Conservation (phyloP, 2,797 vertebrate genomes). For the Enteromius thamalakanensis region DNA sequence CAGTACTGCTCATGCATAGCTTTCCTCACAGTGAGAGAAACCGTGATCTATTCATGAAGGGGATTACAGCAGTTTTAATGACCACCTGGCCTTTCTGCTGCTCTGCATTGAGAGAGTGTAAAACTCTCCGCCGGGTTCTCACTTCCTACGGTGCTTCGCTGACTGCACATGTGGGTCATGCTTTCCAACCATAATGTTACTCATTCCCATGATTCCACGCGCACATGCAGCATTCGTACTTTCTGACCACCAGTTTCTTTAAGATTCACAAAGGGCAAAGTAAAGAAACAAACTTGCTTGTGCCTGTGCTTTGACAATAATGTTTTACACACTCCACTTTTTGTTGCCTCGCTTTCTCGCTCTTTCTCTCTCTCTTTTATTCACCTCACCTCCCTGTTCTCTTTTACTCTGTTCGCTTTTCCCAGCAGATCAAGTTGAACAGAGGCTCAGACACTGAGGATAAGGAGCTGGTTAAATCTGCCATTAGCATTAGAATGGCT, state of each 20-base stretch:
- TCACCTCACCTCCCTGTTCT: conserved; percentile 50
- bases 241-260: conserved; percentile 30
- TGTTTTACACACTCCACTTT: conserved; percentile 33
- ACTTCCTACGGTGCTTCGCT: conserved; percentile 61
- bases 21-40: conserved; percentile 62
- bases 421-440: conserved; percentile 65
- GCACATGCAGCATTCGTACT: not conserved
- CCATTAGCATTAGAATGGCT: conserved; percentile 78
- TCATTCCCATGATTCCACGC: not conserved
- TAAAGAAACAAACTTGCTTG: conserved; percentile 19
- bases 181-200: conserved; percentile 45
- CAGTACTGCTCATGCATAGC: conserved; percentile 65
- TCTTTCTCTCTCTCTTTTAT: conserved; percentile 56
- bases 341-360: conserved; percentile 2
- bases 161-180: conserved; percentile 51
- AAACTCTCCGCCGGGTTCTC: conserved; percentile 70
- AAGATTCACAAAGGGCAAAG: conserved; percentile 34
- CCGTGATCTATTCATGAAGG: conserved; percentile 76
- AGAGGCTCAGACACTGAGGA: conserved; percentile 67
- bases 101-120: conserved; percentile 70
- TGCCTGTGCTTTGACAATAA: conserved; percentile 31
- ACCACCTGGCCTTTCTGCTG: conserved; percentile 80
- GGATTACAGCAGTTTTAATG: conserved; percentile 82
- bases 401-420: conserved; percentile 46
- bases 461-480: conserved; percentile 76